These are phyloP conservation scores for Stylophora pistillata DNA, from an alignment of 64 coral and sea anemone species.

Conservation along the genomic window DNA sequence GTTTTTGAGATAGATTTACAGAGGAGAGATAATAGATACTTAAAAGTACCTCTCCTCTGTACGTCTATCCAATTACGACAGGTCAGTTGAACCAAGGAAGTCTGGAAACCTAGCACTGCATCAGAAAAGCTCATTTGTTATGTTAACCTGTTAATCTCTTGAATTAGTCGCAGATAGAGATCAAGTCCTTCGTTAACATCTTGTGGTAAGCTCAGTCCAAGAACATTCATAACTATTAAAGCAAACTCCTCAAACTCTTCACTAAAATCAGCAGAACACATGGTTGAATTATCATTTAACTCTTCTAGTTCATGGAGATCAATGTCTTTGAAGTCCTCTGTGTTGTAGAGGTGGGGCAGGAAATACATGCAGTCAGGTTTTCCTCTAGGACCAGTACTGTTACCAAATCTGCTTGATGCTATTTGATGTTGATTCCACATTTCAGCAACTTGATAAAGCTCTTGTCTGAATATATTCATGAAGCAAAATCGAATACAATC, in stretches of 20 bases:
- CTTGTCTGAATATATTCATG: conserved; percentile 42
- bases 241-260: conserved; percentile 40
- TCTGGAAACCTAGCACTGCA: too few relatives aligned
- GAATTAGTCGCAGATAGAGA: conserved; percentile 32
- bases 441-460: conserved; percentile 41
- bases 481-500: conserved; percentile 54
- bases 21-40: too few relatives aligned
- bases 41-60: too few relatives aligned
- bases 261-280: conserved; percentile 19
- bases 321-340: conserved; percentile 43
- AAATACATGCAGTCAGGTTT: conserved; percentile 70
- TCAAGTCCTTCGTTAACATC: conserved; percentile 33
- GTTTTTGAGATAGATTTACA: too few relatives aligned
- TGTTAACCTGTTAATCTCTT: conserved; percentile 42
- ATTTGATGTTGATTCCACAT: conserved; percentile 47
- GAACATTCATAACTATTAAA: conserved; percentile 51
- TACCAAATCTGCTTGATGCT: conserved; percentile 47
- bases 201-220: conserved; percentile 5
- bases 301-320: conserved; percentile 23
- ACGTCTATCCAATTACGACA: too few relatives aligned
- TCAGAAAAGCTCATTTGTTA: too few relatives aligned
- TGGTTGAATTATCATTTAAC: conserved; percentile 25
- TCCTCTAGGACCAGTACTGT: conserved; percentile 30
- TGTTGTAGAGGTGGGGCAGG: conserved; percentile 31
- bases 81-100: too few relatives aligned